Percentiles rank a stretch among this genome's conserved stretches.
Evolutionary conservation across 2,797 vertebrate species (phyloP).

Genomic region (Epinephelus awoara): DNA sequence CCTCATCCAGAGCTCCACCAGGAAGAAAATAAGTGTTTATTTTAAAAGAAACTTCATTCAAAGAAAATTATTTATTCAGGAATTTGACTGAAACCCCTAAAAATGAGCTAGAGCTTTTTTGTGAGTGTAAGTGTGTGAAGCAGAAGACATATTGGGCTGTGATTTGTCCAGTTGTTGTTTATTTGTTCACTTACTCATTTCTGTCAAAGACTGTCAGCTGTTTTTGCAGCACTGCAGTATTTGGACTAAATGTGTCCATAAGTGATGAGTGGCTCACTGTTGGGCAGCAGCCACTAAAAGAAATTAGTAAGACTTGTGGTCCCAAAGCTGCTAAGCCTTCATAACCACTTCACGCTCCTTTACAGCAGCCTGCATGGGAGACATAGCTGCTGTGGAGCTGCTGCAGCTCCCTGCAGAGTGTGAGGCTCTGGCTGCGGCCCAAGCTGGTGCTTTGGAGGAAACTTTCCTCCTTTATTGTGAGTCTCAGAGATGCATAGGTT

Average conservation of each 20-base stretch:
- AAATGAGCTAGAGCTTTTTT: no score
- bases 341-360: slow-evolving; percentile 31
- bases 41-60: no score
- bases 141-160: background rate
- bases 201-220: slow-evolving; percentile 17
- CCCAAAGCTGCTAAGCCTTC: slow-evolving; percentile 42
- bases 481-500: slow-evolving; percentile 56
- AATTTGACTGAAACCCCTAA: no score
- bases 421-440: slow-evolving; percentile 57
- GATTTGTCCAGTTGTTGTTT: background rate
- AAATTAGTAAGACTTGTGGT: slow-evolving; percentile 34
- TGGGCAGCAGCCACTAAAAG: slow-evolving; percentile 24
- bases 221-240: slow-evolving; percentile 34
- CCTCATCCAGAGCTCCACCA: no score
- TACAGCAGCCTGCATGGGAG: slow-evolving; percentile 25
- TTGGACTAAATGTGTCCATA: slow-evolving; percentile 7
- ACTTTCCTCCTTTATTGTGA: slow-evolving; percentile 59
- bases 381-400: slow-evolving; percentile 38
- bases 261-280: slow-evolving; percentile 21
- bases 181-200: background rate
- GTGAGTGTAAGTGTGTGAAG: background rate
- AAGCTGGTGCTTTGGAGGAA: slow-evolving; percentile 55
- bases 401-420: slow-evolving; percentile 54
- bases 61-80: no score
- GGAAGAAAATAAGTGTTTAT: no score